Evolutionary conservation across 2,888 invertebrate species (phyloP).

Genomic region (Aleiodes testaceus): DNA sequence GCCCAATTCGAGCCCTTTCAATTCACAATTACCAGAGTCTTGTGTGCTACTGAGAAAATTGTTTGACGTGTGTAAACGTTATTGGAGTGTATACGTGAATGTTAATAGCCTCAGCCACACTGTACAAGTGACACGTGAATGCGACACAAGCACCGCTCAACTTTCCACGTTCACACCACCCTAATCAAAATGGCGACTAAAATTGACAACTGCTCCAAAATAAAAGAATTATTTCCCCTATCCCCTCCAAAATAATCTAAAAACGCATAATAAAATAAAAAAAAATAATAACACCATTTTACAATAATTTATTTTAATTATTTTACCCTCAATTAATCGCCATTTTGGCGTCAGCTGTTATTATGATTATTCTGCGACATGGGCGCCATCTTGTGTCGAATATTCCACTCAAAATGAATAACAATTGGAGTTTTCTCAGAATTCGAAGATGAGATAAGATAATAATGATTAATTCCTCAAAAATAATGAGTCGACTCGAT

Average conservation of each 20-base stretch:
- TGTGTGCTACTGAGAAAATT: conserved; percentile 12
- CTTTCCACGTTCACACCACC: conserved; percentile 51
- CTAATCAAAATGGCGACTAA: conserved; percentile 40
- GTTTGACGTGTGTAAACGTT: conserved; percentile 9
- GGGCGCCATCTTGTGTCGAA: neutral
- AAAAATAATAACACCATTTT: no score
- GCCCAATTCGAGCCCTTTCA: neutral
- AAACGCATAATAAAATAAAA: no score
- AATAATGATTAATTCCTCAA: neutral
- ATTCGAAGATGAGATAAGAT: no score
- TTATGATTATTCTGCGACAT: no score
- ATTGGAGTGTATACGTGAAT: conserved; percentile 34
- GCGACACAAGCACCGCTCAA: conserved; percentile 38
- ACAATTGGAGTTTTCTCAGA: neutral
- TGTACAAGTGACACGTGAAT: conserved; percentile 59
- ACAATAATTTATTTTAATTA: no score
- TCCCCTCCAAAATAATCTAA: neutral
- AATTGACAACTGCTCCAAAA: neutral
- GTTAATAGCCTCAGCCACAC: conserved; percentile 44
- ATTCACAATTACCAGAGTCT: conserved; percentile 35
- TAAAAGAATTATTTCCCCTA: no score
- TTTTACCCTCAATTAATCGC: no score
- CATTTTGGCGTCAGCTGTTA: no score
- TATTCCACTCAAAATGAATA: neutral
- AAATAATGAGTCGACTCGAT: neutral